Percentiles rank a stretch among this genome's conserved stretches.
Evolutionary conservation across 2,113 vertebrate genomes (phyloP).

Genomic region (Chamaea fasciata): DNA sequence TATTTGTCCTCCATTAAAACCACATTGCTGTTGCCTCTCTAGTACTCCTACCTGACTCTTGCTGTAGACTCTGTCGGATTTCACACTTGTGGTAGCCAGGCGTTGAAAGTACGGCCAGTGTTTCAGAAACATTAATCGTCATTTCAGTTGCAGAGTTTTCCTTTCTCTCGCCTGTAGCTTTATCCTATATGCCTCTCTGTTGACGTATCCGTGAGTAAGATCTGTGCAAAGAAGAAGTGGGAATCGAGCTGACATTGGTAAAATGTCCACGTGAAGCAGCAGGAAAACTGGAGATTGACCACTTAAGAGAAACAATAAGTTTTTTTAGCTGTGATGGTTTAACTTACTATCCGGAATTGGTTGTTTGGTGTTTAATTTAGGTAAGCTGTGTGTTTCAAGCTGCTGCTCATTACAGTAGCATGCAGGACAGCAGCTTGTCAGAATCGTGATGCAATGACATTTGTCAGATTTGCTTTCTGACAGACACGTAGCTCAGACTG

Average conservation of each 20-base stretch:
- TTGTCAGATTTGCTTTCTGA: neutral
- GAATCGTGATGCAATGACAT: neutral
- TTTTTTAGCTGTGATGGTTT: neutral
- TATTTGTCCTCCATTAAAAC: neutral
- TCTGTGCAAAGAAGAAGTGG: neutral
- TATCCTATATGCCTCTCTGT: rapidly evolving
- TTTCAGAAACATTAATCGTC: neutral
- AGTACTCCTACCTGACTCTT: rapidly evolving
- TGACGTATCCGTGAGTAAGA: neutral
- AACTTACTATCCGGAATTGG: rapidly evolving
- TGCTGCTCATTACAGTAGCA: neutral
- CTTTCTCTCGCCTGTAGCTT: neutral
- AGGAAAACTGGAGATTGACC: neutral
- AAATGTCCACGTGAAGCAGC: neutral
- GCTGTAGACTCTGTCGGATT: neutral
- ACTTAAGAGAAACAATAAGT: neutral
- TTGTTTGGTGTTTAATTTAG: neutral
- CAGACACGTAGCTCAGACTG: neutral
- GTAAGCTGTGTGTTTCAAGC: neutral
- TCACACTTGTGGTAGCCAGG: rapidly evolving
- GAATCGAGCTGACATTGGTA: neutral
- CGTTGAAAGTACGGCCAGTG: rapidly evolving
- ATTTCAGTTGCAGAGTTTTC: neutral
- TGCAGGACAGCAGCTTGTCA: neutral
- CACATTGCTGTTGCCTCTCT: neutral